Evolutionary conservation across 2,888 invertebrate genomes (phyloP).

Genomic region (Protophormia terraenovae): DNA sequence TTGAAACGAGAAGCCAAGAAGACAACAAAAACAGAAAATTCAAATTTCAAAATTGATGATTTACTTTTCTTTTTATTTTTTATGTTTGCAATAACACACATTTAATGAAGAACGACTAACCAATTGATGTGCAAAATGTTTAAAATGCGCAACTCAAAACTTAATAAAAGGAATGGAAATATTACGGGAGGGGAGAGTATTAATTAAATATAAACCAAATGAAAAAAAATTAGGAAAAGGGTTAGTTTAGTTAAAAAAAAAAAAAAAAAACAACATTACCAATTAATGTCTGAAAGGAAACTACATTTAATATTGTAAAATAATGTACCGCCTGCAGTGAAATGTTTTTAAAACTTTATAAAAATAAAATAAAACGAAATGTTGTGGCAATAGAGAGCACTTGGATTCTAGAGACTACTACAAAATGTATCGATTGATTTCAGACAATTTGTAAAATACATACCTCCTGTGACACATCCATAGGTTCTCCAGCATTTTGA

Average conservation of each 20-base stretch:
- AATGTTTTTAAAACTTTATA: slow-evolving; percentile 42
- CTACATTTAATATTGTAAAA: slow-evolving; percentile 16
- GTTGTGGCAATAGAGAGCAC: slow-evolving; percentile 61
- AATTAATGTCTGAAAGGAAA: neutral
- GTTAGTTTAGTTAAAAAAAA: slow-evolving; percentile 30
- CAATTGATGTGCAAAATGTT: slow-evolving; percentile 38
- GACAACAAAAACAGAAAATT: slow-evolving; percentile 70
- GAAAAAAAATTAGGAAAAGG: neutral
- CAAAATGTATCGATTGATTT: neutral
- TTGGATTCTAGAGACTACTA: slow-evolving; percentile 47
- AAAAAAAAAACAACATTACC: slow-evolving; percentile 37
- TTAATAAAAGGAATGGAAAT: slow-evolving; percentile 6
- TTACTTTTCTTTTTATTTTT: slow-evolving; percentile 45
- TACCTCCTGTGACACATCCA: slow-evolving; percentile 82
- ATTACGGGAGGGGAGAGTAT: neutral
- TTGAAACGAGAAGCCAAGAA: slow-evolving; percentile 67
- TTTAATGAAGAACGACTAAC: slow-evolving; percentile 22
- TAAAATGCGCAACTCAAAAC: slow-evolving; percentile 55
- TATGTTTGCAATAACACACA: slow-evolving; percentile 30
- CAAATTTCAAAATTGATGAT: slow-evolving; percentile 58
- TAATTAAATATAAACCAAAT: slow-evolving; percentile 40
- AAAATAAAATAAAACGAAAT: slow-evolving; percentile 8
- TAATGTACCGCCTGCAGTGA: slow-evolving; percentile 14
- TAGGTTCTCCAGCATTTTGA: slow-evolving; percentile 80
- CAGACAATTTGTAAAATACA: slow-evolving; percentile 60